Percentiles rank a stretch among this genome's conserved stretches.
Evolutionary conservation across 2,888 invertebrate genomes (phyloP).

Genomic region (Crocallis elinguaria): DNA sequence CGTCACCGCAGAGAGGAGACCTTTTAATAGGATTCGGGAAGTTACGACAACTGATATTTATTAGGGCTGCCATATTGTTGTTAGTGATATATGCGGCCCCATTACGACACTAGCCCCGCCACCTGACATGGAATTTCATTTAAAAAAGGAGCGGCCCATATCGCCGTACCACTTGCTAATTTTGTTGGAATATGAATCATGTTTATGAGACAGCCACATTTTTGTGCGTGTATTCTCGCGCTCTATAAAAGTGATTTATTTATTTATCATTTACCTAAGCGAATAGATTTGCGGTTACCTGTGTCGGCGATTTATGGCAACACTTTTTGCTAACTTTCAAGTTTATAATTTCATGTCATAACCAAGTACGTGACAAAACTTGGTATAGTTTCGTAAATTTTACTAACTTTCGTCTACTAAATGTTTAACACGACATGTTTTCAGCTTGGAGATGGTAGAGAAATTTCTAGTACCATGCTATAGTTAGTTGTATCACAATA

Average conservation of each 20-base stretch:
- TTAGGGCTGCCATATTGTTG: slow-evolving; percentile 69
- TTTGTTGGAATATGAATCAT: slow-evolving; percentile 71
- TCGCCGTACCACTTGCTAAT: slow-evolving; percentile 69
- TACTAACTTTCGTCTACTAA: neutral
- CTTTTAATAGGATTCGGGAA: slow-evolving; percentile 56
- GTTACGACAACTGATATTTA: slow-evolving; percentile 73
- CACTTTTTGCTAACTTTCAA: slow-evolving; percentile 23
- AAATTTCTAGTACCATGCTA: too few relatives aligned
- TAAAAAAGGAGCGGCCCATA: slow-evolving; percentile 67
- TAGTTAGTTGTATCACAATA: too few relatives aligned
- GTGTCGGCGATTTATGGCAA: slow-evolving; percentile 27
- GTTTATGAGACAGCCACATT: slow-evolving; percentile 70
- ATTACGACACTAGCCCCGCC: slow-evolving; percentile 59
- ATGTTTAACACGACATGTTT: too few relatives aligned
- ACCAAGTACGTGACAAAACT: neutral
- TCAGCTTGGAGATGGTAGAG: too few relatives aligned
- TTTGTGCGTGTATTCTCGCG: slow-evolving; percentile 59
- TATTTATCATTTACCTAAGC: slow-evolving; percentile 47
- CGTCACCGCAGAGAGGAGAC: slow-evolving; percentile 33
- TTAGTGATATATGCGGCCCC: slow-evolving; percentile 68
- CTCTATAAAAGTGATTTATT: slow-evolving; percentile 61
- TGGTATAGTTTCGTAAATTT: neutral
- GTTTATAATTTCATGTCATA: neutral
- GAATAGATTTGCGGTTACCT: slow-evolving; percentile 33
- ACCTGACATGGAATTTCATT: slow-evolving; percentile 81